These are phyloP conservation scores for Pollenia amentaria DNA, from an alignment of 2,888 invertebrate genomes.

Conservation along the genomic window DNA sequence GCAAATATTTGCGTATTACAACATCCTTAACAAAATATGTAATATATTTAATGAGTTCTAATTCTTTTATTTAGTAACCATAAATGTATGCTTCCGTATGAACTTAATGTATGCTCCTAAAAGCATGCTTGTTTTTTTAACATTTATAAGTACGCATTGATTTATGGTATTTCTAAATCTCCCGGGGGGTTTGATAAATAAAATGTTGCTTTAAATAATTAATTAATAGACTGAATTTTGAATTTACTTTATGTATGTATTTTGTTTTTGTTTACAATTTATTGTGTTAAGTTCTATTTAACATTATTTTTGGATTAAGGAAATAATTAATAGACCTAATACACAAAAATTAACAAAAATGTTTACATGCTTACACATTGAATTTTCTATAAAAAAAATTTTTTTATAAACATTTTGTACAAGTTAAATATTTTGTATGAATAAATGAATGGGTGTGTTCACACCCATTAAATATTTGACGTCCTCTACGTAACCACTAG, in stretches of 20 bases:
- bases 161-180: slow-evolving; percentile 19
- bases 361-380: too few species aligned
- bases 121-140: slow-evolving; percentile 9
- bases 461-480: too few species aligned
- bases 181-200: not conserved
- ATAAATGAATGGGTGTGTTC: too few species aligned
- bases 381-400: too few species aligned
- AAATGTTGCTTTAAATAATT: slow-evolving; percentile 27
- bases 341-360: too few species aligned
- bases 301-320: not conserved
- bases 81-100: not conserved
- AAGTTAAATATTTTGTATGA: too few species aligned
- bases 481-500: too few species aligned
- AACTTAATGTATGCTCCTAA: not conserved
- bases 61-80: not conserved
- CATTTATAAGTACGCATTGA: slow-evolving; percentile 13
- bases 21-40: slow-evolving; percentile 6
- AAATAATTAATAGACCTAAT: not conserved
- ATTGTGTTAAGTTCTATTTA: not conserved
- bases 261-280: not conserved
- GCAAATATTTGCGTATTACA: not conserved
- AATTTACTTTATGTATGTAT: not conserved
- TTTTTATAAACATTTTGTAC: too few species aligned
- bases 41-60: slow-evolving; percentile 11
- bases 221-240: not conserved